These are phyloP conservation scores for Galendromus occidentalis DNA, from an alignment of 1,140 invertebrate genomes.

Conservation along the genomic window DNA sequence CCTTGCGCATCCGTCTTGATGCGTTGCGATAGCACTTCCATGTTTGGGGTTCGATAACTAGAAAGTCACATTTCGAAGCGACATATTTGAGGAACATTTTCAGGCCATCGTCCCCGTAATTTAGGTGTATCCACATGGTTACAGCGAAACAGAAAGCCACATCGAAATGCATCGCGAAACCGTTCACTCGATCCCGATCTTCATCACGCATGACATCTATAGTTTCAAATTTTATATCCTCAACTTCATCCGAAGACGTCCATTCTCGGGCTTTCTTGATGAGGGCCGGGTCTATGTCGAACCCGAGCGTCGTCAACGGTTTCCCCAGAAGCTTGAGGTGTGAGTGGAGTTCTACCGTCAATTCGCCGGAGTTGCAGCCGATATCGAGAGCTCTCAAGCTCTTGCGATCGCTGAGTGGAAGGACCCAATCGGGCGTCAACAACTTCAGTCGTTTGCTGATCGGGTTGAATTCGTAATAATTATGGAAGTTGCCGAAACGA, in stretches of 20 bases:
- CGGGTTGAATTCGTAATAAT: conserved; percentile 60
- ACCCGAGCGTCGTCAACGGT: conserved; percentile 36
- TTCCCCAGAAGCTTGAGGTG: neutral
- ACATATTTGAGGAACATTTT: conserved; percentile 33
- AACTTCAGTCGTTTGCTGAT: conserved; percentile 40
- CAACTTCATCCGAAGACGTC: conserved; percentile 23
- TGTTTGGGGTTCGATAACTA: conserved; percentile 56
- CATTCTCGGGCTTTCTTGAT: conserved; percentile 37
- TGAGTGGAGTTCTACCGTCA: conserved; percentile 25
- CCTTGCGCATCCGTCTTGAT: conserved; percentile 41
- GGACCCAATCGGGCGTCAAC: conserved; percentile 29
- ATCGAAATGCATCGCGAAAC: conserved; percentile 37
- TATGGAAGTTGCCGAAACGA: conserved; percentile 57
- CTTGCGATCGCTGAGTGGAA: conserved; percentile 23
- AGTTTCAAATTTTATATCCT: conserved; percentile 34
- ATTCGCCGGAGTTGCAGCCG: conserved; percentile 53
- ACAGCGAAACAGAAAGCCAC: conserved; percentile 54
- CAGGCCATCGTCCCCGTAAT: conserved; percentile 49
- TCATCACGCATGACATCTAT: conserved; percentile 38
- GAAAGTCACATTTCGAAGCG: conserved; percentile 32
- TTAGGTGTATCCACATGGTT: conserved; percentile 70
- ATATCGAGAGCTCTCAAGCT: conserved; percentile 40
- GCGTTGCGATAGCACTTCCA: conserved; percentile 59
- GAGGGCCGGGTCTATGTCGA: conserved; percentile 49
- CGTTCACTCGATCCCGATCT: conserved; percentile 8